Base-by-base conservation (phyloP, 2,888 invertebrate genomes). In the Choristoneura rosaceana region DNA sequence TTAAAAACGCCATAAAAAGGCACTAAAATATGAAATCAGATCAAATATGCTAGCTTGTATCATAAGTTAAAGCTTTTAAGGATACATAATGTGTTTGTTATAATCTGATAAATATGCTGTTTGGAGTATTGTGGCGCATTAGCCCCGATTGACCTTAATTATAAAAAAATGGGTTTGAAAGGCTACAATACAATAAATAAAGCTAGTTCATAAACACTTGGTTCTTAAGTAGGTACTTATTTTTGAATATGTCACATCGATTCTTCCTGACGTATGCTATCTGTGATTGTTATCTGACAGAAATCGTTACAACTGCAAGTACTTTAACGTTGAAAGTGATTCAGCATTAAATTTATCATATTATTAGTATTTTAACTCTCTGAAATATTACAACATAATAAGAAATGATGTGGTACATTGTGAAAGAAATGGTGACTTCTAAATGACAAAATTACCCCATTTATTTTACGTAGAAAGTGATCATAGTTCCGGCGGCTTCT, bases 271-370 rank as follows among this genome's bases (percentile, higher is more conserved):
- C 34, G 33, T 34, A 25, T 17, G 1, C 14, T 41, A 15, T 45
- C 33, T 34, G 10, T 64, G 33, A 50, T 50, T 15, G n/a, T 50
- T 64, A 59, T 59, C 55, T 25, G 25, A 12, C 55, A 12, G 17
- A 55, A 55, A 55, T 55, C 25, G 4, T 17, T 7, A 25, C 62
- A 45, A 43, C 41, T 33, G 17, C 45, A 45, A 25, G 41, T 62
- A 45, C 45, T 45, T 62, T 62, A n/a, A n/a, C 59, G 34, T 34
- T 59, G 59, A 59, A 59, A 25, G 25, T 55, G 55, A 55, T 55
- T 59, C 59, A 59, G 59, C 59, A 34, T 34, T 14, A 59, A 59
- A 59, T 0, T 59, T 59, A 59, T 59, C 59, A 59, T 59, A 34
- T 14, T 5, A 33, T 59, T 14, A 14, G 58, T 17, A 25, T 25